Percentiles rank a stretch among this genome's conserved stretches.
These are phyloP conservation scores for Notospermus geniculatus DNA, from an alignment of 1,140 invertebrate species.

Conservation along the genomic window DNA sequence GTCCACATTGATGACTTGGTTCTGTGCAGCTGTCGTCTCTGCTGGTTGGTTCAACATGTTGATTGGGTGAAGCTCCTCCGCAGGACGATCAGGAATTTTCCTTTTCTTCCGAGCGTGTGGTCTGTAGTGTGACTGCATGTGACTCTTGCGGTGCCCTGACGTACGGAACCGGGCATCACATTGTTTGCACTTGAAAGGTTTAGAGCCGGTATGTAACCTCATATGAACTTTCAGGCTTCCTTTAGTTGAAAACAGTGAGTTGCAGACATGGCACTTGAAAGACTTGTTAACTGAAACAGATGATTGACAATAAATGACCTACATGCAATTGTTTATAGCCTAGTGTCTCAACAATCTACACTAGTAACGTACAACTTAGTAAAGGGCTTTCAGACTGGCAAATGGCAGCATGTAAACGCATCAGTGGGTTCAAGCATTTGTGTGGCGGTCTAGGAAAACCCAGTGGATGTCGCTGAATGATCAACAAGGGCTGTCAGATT, in stretches of 20 bases:
- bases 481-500: too few relatives aligned
- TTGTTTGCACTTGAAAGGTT: constrained; percentile 67
- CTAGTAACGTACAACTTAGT: too few relatives aligned
- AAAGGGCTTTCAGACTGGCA: too few relatives aligned
- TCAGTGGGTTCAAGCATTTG: too few relatives aligned
- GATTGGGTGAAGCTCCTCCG: background rate
- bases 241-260: constrained; percentile 53
- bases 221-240: constrained; percentile 69
- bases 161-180: constrained; percentile 66
- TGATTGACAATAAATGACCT: too few relatives aligned
- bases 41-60: background rate
- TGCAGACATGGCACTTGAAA: constrained; percentile 54
- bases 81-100: background rate
- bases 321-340: too few relatives aligned
- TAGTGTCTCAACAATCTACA: too few relatives aligned
- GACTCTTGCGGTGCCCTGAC: constrained; percentile 57
- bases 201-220: constrained; percentile 67
- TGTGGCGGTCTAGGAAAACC: too few relatives aligned
- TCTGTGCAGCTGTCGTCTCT: constrained; percentile 3
- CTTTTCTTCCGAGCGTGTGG: constrained; percentile 31
- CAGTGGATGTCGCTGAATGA: too few relatives aligned
- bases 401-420: too few relatives aligned
- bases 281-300: constrained; percentile 44
- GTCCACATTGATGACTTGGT: constrained; percentile 50
- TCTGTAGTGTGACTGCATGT: constrained; percentile 57